Conservation (phyloP, 1,140 invertebrate genomes). For the Eumaeus atala region DNA sequence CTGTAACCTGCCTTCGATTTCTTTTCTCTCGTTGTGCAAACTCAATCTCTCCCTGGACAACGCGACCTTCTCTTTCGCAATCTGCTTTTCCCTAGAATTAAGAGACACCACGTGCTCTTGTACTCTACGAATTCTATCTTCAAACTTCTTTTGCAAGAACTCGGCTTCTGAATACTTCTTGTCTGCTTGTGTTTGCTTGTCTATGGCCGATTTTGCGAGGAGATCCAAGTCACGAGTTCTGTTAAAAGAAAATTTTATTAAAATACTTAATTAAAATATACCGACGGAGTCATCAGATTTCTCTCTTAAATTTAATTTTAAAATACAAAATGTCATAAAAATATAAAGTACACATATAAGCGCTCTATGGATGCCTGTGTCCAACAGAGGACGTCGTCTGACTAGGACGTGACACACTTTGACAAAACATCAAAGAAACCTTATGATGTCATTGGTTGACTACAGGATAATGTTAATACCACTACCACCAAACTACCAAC, state of each 20-base stretch:
- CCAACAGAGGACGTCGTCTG: not conserved
- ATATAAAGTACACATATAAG: too few relatives aligned
- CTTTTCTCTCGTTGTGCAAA: conserved; percentile 63
- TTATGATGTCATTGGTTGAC: not conserved
- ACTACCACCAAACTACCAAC: too few relatives aligned
- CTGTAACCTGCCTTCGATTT: conserved; percentile 49
- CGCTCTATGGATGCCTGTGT: too few relatives aligned
- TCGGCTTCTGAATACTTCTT: conserved; percentile 64
- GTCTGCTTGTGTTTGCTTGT: conserved; percentile 64
- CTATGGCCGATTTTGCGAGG: conserved; percentile 58
- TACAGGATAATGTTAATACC: too few relatives aligned
- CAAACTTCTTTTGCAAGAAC: conserved; percentile 60
- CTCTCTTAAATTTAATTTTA: too few relatives aligned
- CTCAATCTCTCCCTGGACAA: conserved; percentile 62
- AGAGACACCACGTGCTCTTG: conserved; percentile 68
- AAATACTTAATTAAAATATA: too few relatives aligned
- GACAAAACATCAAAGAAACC: too few relatives aligned
- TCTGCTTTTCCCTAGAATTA: conserved; percentile 65
- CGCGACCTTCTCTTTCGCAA: conserved; percentile 67
- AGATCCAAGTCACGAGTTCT: conserved; percentile 66
- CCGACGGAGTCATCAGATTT: too few relatives aligned
- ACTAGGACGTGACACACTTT: not conserved
- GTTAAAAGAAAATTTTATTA: not conserved
- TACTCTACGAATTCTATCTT: conserved; percentile 61
- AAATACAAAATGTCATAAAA: conserved; percentile 20